Conservation (phyloP, 2,888 invertebrate genomes). For the Drosophila yooni region DNA sequence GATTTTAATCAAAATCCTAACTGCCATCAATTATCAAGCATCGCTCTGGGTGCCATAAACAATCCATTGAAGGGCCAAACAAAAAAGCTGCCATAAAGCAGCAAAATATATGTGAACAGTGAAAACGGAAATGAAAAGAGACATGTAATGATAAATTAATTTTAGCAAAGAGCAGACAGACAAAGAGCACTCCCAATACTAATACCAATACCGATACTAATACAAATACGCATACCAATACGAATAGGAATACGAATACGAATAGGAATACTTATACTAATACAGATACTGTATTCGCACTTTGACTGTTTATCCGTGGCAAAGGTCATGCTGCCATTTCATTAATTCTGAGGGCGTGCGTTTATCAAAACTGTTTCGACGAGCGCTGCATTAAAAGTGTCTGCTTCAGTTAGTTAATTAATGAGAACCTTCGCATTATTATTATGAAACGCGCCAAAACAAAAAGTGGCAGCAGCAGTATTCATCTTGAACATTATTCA, state of each 20-base stretch:
- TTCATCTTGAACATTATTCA: background rate
- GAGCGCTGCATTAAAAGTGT: constrained; percentile 58
- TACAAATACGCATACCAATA: background rate
- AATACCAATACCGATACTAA: background rate
- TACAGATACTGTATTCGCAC: constrained; percentile 3
- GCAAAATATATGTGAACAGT: constrained; percentile 12
- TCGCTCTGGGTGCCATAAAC: background rate
- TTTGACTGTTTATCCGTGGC: background rate
- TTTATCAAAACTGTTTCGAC: constrained; percentile 62
- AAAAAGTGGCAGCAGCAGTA: background rate
- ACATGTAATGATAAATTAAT: constrained; percentile 65
- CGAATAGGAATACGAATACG: background rate
- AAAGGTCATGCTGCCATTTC: constrained; percentile 50
- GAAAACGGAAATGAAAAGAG: constrained; percentile 15
- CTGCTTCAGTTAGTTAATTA: constrained; percentile 65
- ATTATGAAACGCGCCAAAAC: constrained; percentile 28
- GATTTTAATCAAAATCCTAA: constrained; percentile 1
- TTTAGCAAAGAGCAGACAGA: constrained; percentile 32
- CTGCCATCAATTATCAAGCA: constrained; percentile 7
- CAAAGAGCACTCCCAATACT: constrained; percentile 21
- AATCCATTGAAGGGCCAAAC: constrained; percentile 13
- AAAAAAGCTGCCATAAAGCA: constrained; percentile 19
- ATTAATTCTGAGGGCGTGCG: constrained; percentile 65
- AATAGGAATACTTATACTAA: background rate
- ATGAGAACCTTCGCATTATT: constrained; percentile 45